Base-by-base conservation (phyloP, 2,113 vertebrate species). In the Labrus mixtus region DNA sequence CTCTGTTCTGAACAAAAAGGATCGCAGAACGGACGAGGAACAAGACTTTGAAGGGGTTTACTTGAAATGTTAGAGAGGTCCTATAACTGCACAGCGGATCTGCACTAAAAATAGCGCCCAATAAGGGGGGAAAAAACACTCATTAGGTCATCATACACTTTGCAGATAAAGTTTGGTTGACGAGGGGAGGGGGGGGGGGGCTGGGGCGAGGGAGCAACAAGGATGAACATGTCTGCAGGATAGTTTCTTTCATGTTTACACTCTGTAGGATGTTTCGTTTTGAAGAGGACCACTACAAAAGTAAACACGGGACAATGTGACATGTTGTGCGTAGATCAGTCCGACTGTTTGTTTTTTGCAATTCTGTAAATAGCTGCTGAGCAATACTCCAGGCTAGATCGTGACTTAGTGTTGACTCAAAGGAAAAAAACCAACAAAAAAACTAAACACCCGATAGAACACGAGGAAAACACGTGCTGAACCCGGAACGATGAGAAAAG, bases 271-370 rank as follows among this genome's bases (percentile, higher is more conserved):
- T 1, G 19, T 87, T 88, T 89, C 1, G 69, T 92, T 90, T 66
- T 63, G 81, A 90, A 68, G 76, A 93, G 93, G 94, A 95, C 93
- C 94, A 93, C 93, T 94, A 91, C n/a, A 33, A 91, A 88, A 87
- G 79, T 81, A 69, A 90, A 83, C 67, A 81, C 45, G 68, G 73
- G 86, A 87, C 87, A 82, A 87, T 92, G 90, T 84, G 90, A 91
- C 79, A 71, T 81, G 63, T 73, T 58, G 86, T 89, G 75, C 90
- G 80, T 91, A 91, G 89, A 88, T 87, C 86, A 79, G 79, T 91
- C 82, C 61, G 63, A 69, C 90, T 54, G 66, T 86, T 84, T 78
- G 56, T 87, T 87, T 87, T 87, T 91, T 87, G 87, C 91, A 90
- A 88, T 86, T 93, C 76, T 93, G 89, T 94, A 93, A 85, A 93